Evolutionary conservation across 2,113 vertebrate genomes (phyloP).

Genomic region (Myxocyprinus asiaticus): DNA sequence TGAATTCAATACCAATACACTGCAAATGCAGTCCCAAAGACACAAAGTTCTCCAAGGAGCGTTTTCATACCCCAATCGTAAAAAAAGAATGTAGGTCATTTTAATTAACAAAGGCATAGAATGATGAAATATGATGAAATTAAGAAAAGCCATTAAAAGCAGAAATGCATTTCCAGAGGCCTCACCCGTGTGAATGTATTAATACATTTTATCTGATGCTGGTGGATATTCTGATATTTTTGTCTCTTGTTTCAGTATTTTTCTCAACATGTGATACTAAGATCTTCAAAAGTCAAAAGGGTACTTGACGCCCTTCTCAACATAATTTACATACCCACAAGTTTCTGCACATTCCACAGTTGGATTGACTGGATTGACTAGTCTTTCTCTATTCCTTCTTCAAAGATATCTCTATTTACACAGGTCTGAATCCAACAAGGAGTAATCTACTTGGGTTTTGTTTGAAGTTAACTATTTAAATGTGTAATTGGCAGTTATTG

Average conservation of each 20-base stretch:
- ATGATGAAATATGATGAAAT: constrained; percentile 80
- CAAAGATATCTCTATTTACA: background rate
- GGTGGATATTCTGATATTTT: background rate
- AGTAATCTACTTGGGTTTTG: background rate
- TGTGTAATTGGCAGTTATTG: too few relatives aligned
- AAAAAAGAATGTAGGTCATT: constrained; percentile 66
- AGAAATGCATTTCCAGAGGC: constrained; percentile 38
- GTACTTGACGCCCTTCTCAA: too few relatives aligned
- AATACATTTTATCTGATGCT: background rate
- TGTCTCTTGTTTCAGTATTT: background rate
- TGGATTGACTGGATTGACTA: constrained; percentile 18
- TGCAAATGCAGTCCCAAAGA: constrained; percentile 20
- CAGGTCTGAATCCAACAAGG: background rate
- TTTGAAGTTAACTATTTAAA: too few relatives aligned
- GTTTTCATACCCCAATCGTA: constrained; percentile 47
- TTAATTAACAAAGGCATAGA: constrained; percentile 61
- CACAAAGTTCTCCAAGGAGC: constrained; percentile 53
- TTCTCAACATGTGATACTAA: background rate
- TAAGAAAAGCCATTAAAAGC: constrained; percentile 60
- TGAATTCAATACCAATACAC: constrained; percentile 3
- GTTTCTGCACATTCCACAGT: constrained; percentile 30
- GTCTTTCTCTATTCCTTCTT: too few relatives aligned
- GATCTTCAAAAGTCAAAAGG: constrained; percentile 7
- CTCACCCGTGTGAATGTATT: constrained; percentile 22
- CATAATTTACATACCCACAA: constrained; percentile 14